These are phyloP conservation scores for Microplitis deprimator DNA, from an alignment of 2,888 invertebrate species.

Conservation along the genomic window DNA sequence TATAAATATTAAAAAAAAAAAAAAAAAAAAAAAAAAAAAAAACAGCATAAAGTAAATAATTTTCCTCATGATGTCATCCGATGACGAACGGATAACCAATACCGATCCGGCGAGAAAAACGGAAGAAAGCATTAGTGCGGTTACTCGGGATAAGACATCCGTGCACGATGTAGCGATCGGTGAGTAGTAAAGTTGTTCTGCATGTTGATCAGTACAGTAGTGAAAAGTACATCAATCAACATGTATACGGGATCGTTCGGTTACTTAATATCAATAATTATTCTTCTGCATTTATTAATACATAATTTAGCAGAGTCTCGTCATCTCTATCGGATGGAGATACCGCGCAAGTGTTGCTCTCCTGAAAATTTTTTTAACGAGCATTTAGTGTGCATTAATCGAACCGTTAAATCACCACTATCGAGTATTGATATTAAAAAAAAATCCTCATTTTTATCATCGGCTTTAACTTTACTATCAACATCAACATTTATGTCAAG, in stretches of 20 bases:
- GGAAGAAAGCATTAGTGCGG: constrained; percentile 10
- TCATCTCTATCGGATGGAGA: constrained; percentile 34
- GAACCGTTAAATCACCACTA: constrained; percentile 15
- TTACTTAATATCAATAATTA: background rate
- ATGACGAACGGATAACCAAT: constrained; percentile 15
- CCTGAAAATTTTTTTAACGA: constrained; percentile 49
- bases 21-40: background rate
- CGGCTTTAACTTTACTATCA: too few species aligned
- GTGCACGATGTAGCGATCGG: background rate
- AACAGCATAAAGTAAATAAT: background rate
- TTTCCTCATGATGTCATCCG: background rate
- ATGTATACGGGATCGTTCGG: constrained; percentile 31
- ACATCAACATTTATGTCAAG: background rate
- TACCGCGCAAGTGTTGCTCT: constrained; percentile 53
- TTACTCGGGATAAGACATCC: background rate
- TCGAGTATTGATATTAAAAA: background rate
- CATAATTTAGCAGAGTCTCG: background rate
- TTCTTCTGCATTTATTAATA: background rate
- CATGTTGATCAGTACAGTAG: constrained; percentile 30
- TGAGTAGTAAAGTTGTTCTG: background rate
- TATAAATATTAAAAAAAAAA: background rate
- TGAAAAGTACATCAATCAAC: constrained; percentile 21
- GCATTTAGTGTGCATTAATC: constrained; percentile 47
- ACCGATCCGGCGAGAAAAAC: constrained; percentile 5
- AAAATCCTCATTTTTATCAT: background rate